Conservation (phyloP, 2,888 invertebrate species). For the Mythimna vitellina region DNA sequence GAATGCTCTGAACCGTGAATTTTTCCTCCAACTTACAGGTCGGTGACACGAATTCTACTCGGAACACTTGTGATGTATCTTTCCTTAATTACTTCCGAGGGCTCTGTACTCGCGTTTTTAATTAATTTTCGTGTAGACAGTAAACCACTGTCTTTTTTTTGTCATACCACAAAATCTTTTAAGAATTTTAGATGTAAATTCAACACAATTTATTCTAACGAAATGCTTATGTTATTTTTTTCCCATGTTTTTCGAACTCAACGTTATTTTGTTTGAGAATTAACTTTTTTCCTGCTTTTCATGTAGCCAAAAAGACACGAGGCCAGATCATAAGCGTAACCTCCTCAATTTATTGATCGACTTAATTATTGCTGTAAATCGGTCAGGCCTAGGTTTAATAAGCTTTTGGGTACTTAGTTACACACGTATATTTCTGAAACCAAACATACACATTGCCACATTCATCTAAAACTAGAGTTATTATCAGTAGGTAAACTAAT, state of each 20-base stretch:
- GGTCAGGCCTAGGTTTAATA: not conserved
- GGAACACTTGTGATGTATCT: slow-evolving; percentile 40
- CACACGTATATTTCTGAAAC: not conserved
- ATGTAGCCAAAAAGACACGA: slow-evolving; percentile 31
- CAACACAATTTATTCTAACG: not conserved
- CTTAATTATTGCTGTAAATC: slow-evolving; percentile 19
- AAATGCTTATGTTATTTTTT: slow-evolving; percentile 1
- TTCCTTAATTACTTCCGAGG: slow-evolving; percentile 45
- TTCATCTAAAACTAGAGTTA: not conserved
- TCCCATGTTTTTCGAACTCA: not conserved
- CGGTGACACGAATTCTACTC: slow-evolving; percentile 39
- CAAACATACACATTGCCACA: not conserved
- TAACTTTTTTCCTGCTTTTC: slow-evolving; percentile 34
- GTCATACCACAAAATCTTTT: not conserved
- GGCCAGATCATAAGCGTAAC: not conserved
- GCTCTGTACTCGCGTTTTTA: slow-evolving; percentile 26
- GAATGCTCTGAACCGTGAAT: slow-evolving; percentile 23
- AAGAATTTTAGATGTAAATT: not conserved
- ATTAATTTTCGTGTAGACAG: slow-evolving; percentile 24
- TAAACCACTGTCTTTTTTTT: not conserved
- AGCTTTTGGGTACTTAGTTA: not conserved
- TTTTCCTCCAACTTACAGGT: slow-evolving; percentile 28
- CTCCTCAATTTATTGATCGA: slow-evolving; percentile 27
- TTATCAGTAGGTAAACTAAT: slow-evolving; percentile 17
- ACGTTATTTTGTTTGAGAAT: slow-evolving; percentile 15